Evolutionary conservation across 2,888 invertebrate genomes (phyloP).

Genomic region (Cylindroiulus punctatus): DNA sequence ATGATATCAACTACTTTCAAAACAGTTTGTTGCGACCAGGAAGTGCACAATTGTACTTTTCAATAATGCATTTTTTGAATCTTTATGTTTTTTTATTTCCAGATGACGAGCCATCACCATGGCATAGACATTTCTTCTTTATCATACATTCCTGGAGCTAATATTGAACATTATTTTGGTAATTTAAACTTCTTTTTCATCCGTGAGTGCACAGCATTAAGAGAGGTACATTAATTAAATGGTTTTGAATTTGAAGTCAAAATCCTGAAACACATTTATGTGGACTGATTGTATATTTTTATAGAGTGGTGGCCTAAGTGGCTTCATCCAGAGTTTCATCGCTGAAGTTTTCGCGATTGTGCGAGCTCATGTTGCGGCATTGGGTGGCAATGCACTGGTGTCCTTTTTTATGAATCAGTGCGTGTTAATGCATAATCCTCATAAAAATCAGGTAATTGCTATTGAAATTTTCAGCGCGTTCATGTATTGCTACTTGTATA

Average conservation of each 20-base stretch:
- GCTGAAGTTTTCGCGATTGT: slow-evolving; percentile 93
- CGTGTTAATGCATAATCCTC: slow-evolving; percentile 88
- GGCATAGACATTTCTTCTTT: slow-evolving; percentile 85
- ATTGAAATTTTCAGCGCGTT: too few species aligned
- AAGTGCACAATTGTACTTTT: too few species aligned
- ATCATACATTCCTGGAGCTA: slow-evolving; percentile 80
- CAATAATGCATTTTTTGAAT: too few species aligned
- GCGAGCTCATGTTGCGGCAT: slow-evolving; percentile 88
- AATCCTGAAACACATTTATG: not conserved
- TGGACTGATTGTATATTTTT: slow-evolving; percentile 59
- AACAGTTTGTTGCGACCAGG: too few species aligned
- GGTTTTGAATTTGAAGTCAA: not conserved
- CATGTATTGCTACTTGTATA: too few species aligned
- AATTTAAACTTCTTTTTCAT: slow-evolving; percentile 95
- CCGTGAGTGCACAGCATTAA: slow-evolving; percentile 89
- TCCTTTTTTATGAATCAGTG: slow-evolving; percentile 93
- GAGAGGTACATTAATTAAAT: slow-evolving; percentile 72
- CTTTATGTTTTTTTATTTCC: not conserved
- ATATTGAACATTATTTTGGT: slow-evolving; percentile 84
- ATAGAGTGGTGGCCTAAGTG: slow-evolving; percentile 88
- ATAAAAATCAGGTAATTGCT: slow-evolving; percentile 88
- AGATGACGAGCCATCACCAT: slow-evolving; percentile 61
- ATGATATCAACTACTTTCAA: too few species aligned
- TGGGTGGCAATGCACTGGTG: slow-evolving; percentile 95
- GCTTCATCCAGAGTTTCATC: slow-evolving; percentile 93